phyloP scores from a whole-genome alignment of 2,113 vertebrate genomes.

The Vidua chalybeata region DNA sequence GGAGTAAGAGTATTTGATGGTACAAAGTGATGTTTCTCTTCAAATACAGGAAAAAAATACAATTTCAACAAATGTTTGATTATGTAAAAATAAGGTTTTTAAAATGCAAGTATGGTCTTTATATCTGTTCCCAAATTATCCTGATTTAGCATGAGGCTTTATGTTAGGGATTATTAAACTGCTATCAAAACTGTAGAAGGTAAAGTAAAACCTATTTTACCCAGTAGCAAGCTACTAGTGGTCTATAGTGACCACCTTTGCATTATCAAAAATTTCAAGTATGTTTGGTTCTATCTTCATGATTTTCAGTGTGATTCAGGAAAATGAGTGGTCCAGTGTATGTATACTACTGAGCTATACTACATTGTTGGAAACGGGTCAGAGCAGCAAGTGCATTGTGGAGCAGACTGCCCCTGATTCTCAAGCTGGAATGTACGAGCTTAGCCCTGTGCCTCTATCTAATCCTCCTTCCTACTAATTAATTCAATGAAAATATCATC shows the following conservation, averaged over 20 bases:
- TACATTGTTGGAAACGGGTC: neutral
- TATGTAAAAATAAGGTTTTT: neutral
- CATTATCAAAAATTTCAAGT: neutral
- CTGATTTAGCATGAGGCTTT: neutral
- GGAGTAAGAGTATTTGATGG: neutral
- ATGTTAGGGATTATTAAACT: neutral
- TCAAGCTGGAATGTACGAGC: neutral
- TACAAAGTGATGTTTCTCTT: neutral
- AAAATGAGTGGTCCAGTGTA: neutral
- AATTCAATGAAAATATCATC: neutral
- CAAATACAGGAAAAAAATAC: neutral
- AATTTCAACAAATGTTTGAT: neutral
- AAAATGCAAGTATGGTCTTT: neutral
- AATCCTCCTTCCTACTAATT: conserved; percentile 13
- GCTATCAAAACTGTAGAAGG: neutral
- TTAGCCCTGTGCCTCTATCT: neutral
- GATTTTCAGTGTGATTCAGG: neutral
- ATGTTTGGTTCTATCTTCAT: neutral
- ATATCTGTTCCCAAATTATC: neutral
- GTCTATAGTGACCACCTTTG: neutral
- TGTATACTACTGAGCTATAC: neutral
- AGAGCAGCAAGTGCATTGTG: neutral
- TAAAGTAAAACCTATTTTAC: neutral
- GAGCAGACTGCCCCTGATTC: neutral
- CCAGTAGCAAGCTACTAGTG: neutral